A percentile compares a stretch with the other conserved stretches of the same genome.
phyloP scores from a whole-genome alignment of 2,888 invertebrate genomes.

The Pandemis heparana region DNA sequence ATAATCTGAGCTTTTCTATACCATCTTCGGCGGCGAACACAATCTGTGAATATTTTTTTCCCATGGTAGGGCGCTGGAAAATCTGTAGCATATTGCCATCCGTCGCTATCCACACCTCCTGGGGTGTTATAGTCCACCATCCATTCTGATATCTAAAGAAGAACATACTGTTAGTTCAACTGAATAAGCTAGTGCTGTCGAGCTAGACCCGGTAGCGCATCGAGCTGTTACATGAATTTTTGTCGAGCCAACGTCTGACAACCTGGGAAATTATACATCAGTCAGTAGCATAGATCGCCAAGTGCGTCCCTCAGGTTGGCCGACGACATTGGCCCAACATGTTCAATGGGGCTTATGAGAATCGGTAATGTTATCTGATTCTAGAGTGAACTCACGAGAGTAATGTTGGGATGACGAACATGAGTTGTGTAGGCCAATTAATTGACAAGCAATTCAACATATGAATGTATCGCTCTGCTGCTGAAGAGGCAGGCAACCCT shows the following conservation, averaged over 20 bases:
- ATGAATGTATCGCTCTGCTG: too few species aligned
- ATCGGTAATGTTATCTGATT: too few species aligned
- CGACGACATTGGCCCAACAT: too few species aligned
- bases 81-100: conserved; percentile 98
- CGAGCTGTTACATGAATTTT: too few species aligned
- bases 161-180: conserved; percentile 1
- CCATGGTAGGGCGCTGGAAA: conserved; percentile 95
- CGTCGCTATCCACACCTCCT: conserved; percentile 95
- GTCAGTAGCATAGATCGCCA: not conserved
- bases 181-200: not conserved
- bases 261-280: not conserved
- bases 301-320: not conserved
- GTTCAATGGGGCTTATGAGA: too few species aligned
- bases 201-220: not conserved
- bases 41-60: conserved; percentile 94
- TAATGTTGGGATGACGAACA: too few species aligned
- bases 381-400: too few species aligned
- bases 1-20: conserved; percentile 92
- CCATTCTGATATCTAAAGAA: conserved; percentile 92
- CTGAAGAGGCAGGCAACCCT: too few species aligned
- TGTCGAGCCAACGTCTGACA: too few species aligned
- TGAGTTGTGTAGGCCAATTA: too few species aligned
- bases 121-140: conserved; percentile 95
- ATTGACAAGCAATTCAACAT: too few species aligned
- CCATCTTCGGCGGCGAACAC: conserved; percentile 94